Evolutionary conservation across 1,140 invertebrate species (phyloP).

Genomic region (Drosophila tani): DNA sequence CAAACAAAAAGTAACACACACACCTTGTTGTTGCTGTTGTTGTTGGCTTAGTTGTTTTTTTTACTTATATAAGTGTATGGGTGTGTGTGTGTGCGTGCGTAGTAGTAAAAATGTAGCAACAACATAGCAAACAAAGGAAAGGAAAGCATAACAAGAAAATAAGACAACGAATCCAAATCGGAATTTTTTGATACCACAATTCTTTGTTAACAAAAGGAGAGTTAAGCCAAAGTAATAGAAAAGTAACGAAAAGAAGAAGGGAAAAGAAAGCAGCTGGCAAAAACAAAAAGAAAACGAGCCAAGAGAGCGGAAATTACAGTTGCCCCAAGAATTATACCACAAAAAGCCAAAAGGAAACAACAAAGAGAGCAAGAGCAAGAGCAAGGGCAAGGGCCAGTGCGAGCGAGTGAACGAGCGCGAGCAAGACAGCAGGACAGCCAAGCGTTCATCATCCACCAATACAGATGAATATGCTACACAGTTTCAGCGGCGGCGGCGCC

Average conservation of each 20-base stretch:
- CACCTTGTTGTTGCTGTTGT: constrained; percentile 1
- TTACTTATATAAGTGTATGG: constrained; percentile 44
- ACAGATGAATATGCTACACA: constrained; percentile 83
- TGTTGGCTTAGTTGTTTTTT: constrained; percentile 11
- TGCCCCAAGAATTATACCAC: constrained; percentile 49
- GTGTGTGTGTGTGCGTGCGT: constrained; percentile 31
- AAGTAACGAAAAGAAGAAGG: constrained; percentile 4
- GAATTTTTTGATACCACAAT: constrained; percentile 37
- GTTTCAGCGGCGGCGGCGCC: constrained; percentile 72
- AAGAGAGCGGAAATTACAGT: constrained; percentile 49
- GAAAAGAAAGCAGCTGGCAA: constrained; percentile 37
- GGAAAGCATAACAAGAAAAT: constrained; percentile 8
- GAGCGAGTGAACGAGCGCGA: constrained; percentile 6
- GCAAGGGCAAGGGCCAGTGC: constrained; percentile 5
- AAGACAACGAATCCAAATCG: constrained; percentile 47
- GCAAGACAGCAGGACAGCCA: not conserved
- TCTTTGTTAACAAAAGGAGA: constrained; percentile 29
- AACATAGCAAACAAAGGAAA: constrained; percentile 10
- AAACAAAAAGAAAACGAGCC: constrained; percentile 24
- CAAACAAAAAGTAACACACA: constrained; percentile 26
- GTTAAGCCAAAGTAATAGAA: not conserved
- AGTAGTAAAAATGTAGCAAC: constrained; percentile 47
- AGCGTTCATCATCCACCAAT: constrained; percentile 39
- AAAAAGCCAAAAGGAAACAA: constrained; percentile 14
- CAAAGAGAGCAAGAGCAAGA: not conserved